Conservation (phyloP, 2,797 vertebrate species). For the Neostethus bicornis region DNA sequence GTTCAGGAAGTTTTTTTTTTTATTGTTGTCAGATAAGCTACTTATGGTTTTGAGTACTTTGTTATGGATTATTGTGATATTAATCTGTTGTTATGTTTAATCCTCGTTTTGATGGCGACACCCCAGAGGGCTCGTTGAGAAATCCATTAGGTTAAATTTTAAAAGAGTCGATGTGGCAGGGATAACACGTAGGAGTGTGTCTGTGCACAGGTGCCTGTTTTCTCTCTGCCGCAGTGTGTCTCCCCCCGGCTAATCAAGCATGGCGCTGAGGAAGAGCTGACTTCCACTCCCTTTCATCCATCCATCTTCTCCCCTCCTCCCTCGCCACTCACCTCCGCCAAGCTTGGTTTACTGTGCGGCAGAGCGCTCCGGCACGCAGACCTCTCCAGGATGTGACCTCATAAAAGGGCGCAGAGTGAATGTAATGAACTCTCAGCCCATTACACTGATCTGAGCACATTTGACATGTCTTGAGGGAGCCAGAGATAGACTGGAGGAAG, state of each 20-base stretch:
- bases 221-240: conserved; percentile 40
- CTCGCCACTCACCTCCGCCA: conserved; percentile 49
- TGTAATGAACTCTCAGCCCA: conserved; percentile 81
- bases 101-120: conserved; percentile 9
- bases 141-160: neutral
- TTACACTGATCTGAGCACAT: conserved; percentile 78
- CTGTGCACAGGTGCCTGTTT: conserved; percentile 39
- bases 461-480: conserved; percentile 77
- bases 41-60: neutral
- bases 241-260: conserved; percentile 55
- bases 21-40: neutral
- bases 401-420: conserved; percentile 77
- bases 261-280: conserved; percentile 39
- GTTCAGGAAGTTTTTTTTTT: conserved; percentile 1
- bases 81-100: neutral
- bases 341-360: conserved; percentile 69
- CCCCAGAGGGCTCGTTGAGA: neutral
- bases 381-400: conserved; percentile 79
- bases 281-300: conserved; percentile 43
- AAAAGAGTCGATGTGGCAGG: neutral
- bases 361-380: conserved; percentile 62
- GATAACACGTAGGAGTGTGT: neutral
- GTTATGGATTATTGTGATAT: neutral
- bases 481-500: conserved; percentile 51
- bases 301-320: conserved; percentile 13